phyloP scores from a whole-genome alignment of 2,888 invertebrate species.

The Dermolepida albohirtum region DNA sequence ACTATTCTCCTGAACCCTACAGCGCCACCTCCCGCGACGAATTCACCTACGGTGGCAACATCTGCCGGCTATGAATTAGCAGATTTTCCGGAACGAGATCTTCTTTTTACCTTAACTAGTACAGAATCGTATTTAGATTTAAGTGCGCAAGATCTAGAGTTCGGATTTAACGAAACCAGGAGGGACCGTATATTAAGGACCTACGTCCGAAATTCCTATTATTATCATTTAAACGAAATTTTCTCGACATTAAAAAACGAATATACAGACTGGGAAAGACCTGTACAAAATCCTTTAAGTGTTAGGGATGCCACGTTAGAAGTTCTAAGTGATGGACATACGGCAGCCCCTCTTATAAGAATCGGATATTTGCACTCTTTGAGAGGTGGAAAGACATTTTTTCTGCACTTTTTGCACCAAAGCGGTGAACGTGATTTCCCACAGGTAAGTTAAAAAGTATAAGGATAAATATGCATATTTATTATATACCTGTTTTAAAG shows the following conservation, averaged over 20 bases:
- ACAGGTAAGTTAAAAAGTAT: conserved; percentile 71
- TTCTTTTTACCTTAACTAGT: conserved; percentile 87
- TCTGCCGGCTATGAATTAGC: conserved; percentile 85
- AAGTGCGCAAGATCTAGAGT: conserved; percentile 86
- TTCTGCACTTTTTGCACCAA: conserved; percentile 90
- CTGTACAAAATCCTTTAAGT: conserved; percentile 86
- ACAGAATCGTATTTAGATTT: conserved; percentile 86
- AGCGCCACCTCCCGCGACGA: conserved; percentile 63
- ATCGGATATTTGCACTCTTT: conserved; percentile 84
- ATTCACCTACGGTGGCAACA: conserved; percentile 73
- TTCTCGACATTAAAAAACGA: conserved; percentile 93
- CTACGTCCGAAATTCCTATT: conserved; percentile 93
- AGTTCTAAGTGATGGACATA: conserved; percentile 92
- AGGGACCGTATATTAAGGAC: conserved; percentile 89
- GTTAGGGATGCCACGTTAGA: conserved; percentile 88
- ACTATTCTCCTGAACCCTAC: conserved; percentile 80
- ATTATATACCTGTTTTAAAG: too few species aligned
- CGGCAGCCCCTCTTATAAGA: conserved; percentile 85
- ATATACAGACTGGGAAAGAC: conserved; percentile 96
- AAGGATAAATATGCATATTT: too few species aligned
- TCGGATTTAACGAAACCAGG: conserved; percentile 90
- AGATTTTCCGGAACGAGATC: conserved; percentile 83
- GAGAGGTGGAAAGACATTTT: conserved; percentile 84
- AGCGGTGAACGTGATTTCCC: conserved; percentile 84
- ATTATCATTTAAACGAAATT: conserved; percentile 95